Evolutionary conservation across 2,888 invertebrate species (phyloP), one percentile per base, ranked within the genome.

Genomic region (Pasiphila rectangulata): DNA sequence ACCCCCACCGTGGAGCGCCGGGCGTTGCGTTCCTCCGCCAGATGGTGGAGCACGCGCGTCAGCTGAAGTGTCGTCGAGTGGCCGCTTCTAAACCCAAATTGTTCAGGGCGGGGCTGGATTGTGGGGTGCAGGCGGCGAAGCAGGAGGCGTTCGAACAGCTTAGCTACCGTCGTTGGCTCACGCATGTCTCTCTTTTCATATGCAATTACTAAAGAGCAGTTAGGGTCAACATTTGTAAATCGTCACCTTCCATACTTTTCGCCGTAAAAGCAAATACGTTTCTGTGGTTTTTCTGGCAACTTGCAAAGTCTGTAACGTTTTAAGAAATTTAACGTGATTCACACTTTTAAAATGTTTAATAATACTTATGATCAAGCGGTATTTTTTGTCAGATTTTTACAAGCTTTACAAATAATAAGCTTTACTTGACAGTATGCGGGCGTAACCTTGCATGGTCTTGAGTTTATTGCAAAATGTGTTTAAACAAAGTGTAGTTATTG

Each of bases 201-300:
- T 36, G 39, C 41, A 57, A 52, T 48, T 48, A 54, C 42, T 39
- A 24, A 51, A 47, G 41, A 38, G 30, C 48, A 48, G 38, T 43
- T 49, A 30, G n/a, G 19, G 48, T 56, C 47, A 58, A 58, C 52
- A 56, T 58, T 58, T 21, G 49, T 32, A 6, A 54, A 32, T 47
- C 32, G 48, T 56, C 50, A 50, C 40, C 51, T 48, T 47, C 24
- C 40, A 48, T 40, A 41, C 27, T 42, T 55, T 51, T 46, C 45
- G 49, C 46, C 13, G 49, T 40, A 37, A 45, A 57, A 44, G 43
- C 34, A 52, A 54, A 56, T 30, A 54, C 36, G 51, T 51, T 44
- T 12, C 15, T 51, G 46, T 40, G 45, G 47, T 54, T 46, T 53
- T 51, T 36, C 44, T 52, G 54, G 47, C 55, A 51, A 48, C 43